A percentile compares a stretch with the other conserved stretches of the same genome.
Evolutionary conservation across 2,888 invertebrate genomes (phyloP).

Genomic region (Drosophila paranaensis): DNA sequence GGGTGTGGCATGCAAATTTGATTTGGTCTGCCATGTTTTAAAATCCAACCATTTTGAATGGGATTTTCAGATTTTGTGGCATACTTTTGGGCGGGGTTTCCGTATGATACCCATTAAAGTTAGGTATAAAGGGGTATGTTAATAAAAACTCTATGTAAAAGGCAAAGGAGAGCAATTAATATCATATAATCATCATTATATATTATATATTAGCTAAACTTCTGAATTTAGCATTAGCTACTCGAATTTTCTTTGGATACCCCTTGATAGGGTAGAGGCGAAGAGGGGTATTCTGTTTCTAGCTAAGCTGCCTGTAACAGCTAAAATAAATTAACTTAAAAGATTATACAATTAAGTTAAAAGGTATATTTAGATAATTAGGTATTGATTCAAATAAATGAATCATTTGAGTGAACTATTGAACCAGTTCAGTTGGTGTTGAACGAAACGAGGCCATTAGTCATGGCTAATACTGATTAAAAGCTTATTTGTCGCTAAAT

Average conservation of each 20-base stretch:
- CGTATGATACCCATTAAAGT: not conserved
- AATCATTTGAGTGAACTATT: not conserved
- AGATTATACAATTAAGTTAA: no score
- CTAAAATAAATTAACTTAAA: no score
- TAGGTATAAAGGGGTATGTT: not conserved
- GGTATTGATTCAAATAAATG: not conserved
- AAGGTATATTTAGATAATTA: not conserved
- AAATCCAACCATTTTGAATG: constrained; percentile 59
- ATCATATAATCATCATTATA: not conserved
- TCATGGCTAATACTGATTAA: not conserved
- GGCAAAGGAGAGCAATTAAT: not conserved
- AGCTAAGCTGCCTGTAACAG: fast-evolving
- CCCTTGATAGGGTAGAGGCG: not conserved
- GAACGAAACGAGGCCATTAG: not conserved
- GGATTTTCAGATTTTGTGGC: constrained; percentile 31
- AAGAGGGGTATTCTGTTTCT: not conserved
- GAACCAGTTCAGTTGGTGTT: not conserved
- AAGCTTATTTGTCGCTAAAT: not conserved
- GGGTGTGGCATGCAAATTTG: constrained; percentile 36
- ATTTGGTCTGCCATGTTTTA: constrained; percentile 43
- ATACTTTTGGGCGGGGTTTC: constrained; percentile 25
- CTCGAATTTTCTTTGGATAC: constrained; percentile 3
- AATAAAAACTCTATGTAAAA: no score
- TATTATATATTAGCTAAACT: not conserved
- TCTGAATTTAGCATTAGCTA: not conserved